Base-by-base conservation (phyloP, 37 sponge, comb jelly and placozoan species). In the Geodia barretti region DNA sequence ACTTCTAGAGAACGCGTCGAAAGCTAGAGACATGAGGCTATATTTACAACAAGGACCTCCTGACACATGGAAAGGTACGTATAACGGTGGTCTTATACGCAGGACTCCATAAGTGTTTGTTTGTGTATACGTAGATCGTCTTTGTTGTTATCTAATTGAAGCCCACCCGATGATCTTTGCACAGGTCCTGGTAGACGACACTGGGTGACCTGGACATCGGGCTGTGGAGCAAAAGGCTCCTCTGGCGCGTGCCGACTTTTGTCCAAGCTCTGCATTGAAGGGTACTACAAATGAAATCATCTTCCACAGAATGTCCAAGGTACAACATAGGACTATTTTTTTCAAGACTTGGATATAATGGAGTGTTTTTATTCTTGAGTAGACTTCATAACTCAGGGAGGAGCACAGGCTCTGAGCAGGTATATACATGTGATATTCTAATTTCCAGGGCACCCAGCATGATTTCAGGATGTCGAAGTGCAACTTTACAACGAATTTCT, bases 331-430 rank as follows among this genome's bases (percentile, higher is more conserved):
- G n/a, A n/a, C n/a, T n/a, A n/a, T n/a, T n/a, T n/a, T n/a, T n/a
- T n/a, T n/a, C n/a, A n/a, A n/a, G n/a, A n/a, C n/a, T n/a, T n/a
- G n/a, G n/a, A n/a, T n/a, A n/a, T n/a, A n/a, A n/a, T n/a, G n/a
- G n/a, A n/a, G n/a, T n/a, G n/a, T n/a, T n/a, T n/a, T n/a, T n/a
- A n/a, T n/a, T 70, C 26, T 30, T 33, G 14, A 42, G 31, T 62
- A 86, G 95, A 90, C 32, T 96, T 96, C 63, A 84, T 92, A 47
- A 89, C 86, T 24, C 97, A 96, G 79, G 89, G 91, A 31, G 99
- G 99, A 24, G 99, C 96, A 63, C 96, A 92, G 36, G 91, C 99
- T 5, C 95, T 97, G 99, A 64, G 92, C 90, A 85, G 96, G 94
- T 93, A 39, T 23, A 33, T 34, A 21, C 7, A 7, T 47, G 11